phyloP scores from a whole-genome alignment of 1,140 invertebrate species.

The Eurosta solidaginis region DNA sequence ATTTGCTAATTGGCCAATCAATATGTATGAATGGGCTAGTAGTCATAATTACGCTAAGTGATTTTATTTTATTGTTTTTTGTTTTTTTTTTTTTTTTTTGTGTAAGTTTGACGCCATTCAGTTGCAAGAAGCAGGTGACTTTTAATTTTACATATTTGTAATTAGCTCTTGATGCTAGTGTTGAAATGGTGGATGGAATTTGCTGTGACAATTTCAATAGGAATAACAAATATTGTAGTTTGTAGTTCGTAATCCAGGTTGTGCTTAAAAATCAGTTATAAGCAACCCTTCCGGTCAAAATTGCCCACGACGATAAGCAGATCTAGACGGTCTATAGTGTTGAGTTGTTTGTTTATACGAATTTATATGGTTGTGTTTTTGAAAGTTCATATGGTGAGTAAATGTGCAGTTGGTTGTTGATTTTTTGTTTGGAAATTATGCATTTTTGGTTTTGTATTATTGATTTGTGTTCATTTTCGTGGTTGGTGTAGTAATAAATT shows the following conservation, averaged over 20 bases:
- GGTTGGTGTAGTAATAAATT: conserved; percentile 30
- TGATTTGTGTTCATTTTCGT: conserved; percentile 30
- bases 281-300: conserved; percentile 58
- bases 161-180: background rate
- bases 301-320: conserved; percentile 56
- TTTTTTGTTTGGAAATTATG: background rate
- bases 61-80: no score
- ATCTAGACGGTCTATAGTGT: conserved; percentile 54
- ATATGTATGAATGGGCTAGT: background rate
- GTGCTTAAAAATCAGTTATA: conserved; percentile 53
- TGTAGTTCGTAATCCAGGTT: conserved; percentile 7
- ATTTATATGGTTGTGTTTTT: background rate
- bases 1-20: background rate
- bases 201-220: background rate
- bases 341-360: conserved; percentile 5
- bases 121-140: conserved; percentile 16
- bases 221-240: background rate
- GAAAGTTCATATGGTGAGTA: conserved; percentile 12
- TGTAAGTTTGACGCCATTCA: background rate
- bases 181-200: background rate
- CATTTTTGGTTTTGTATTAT: background rate
- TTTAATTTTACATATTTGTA: background rate
- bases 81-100: no score
- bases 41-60: background rate
- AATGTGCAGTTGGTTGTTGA: background rate